phyloP scores from a whole-genome alignment of 1,140 invertebrate genomes.

The Lithobius niger region DNA sequence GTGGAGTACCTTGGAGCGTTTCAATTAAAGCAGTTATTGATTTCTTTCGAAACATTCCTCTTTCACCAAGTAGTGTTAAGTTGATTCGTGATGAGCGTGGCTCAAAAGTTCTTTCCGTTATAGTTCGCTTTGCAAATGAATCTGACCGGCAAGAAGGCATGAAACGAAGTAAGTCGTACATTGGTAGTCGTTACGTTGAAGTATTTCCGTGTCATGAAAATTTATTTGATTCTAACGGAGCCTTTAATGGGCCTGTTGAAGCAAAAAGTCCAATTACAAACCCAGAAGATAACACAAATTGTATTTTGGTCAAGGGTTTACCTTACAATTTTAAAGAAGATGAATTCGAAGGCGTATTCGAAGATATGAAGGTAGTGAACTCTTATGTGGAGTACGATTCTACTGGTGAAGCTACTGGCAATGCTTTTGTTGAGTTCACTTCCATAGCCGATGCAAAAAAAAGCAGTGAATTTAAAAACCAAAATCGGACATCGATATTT shows the following conservation, averaged over 20 bases:
- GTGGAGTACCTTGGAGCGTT: slow-evolving; percentile 37
- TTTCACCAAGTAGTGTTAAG: slow-evolving; percentile 70
- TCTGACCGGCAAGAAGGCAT: slow-evolving; percentile 52
- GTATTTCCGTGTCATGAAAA: slow-evolving; percentile 20
- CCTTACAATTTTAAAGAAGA: slow-evolving; percentile 55
- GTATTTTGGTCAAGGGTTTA: slow-evolving; percentile 47
- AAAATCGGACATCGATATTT: slow-evolving; percentile 25
- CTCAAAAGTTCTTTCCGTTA: slow-evolving; percentile 59
- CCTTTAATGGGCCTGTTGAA: not conserved
- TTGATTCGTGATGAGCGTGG: slow-evolving; percentile 66
- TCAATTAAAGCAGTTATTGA: slow-evolving; percentile 55
- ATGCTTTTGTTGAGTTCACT: slow-evolving; percentile 57
- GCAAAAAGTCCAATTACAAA: not conserved
- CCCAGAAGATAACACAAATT: not conserved
- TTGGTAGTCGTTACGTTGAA: slow-evolving; percentile 23
- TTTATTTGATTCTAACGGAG: not conserved
- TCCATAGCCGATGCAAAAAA: slow-evolving; percentile 43
- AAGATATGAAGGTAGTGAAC: slow-evolving; percentile 47
- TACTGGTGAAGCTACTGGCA: slow-evolving; percentile 38
- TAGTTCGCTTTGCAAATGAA: slow-evolving; percentile 53
- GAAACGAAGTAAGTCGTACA: slow-evolving; percentile 33
- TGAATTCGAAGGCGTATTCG: slow-evolving; percentile 60
- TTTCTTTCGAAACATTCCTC: slow-evolving; percentile 61
- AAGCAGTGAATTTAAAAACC: slow-evolving; percentile 23
- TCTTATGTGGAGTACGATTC: slow-evolving; percentile 50